Base-by-base conservation (phyloP, 1,140 invertebrate species). In the Antheraea mylitta region DNA sequence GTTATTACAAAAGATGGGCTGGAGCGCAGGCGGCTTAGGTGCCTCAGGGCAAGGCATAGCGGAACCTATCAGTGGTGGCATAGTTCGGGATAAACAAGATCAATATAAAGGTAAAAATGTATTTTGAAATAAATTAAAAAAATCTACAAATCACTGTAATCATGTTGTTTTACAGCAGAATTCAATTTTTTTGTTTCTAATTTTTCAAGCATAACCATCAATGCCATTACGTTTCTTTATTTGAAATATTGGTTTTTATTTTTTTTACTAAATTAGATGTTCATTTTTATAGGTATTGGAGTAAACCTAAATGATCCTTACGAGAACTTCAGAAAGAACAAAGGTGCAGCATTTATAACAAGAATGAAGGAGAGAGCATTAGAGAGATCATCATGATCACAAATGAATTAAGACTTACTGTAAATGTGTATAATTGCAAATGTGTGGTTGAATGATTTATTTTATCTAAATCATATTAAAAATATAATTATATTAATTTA, bases 311-410 rank as follows among this genome's bases (percentile, higher is more conserved):
- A 97, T 83, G 98, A 99, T 93, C 98, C 98, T 0, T 99, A 98
- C 86, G 98, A 99, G 92, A 98, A 97, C 85, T 99, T 99, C 92
- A 94, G 98, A 68, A 99, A 99, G 92, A 98, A 96, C 85, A 99
- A 99, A 93, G 98, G 98, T 63, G 97, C 98, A 81, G 98, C 98
- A 61, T 99, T 99, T 93, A 99, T 99, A 68, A 97, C 97, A 67
- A 94, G 98, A 80, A 99, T 99, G 98, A 98, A 98, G 87, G 97
- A 97, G 22, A 94, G 98, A 85, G 97, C 97, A 18, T 96, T 98
- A 76, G 97, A 98, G 83, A 92, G 96, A 70, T 94, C 95, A 11
- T 84, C 89, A 74, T 91, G 86, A 89, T 87, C 74, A 62, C 69
- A 63, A 58, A 66, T 64, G 70, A 70, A 65, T 70, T 74, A 66